These are phyloP conservation scores for Oreochromis tanganicae DNA, from an alignment of 2,113 vertebrate genomes.

Conservation along the genomic window DNA sequence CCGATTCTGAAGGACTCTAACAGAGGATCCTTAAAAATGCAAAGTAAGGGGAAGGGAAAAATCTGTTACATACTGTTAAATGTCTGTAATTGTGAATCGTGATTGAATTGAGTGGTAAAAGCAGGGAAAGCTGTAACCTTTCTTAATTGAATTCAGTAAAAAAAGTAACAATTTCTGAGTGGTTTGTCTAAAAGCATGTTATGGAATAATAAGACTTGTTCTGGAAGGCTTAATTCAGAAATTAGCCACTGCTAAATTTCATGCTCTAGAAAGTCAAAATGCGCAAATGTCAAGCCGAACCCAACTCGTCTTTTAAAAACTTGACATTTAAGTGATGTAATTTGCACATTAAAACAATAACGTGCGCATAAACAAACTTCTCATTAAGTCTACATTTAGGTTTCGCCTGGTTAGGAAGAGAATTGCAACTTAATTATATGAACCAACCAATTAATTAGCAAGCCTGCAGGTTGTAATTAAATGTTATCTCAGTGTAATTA, in stretches of 20 bases:
- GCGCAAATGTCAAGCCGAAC: background rate
- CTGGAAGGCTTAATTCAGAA: background rate
- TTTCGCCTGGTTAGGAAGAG: background rate
- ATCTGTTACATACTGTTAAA: background rate
- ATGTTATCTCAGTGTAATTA: slow-evolving; percentile 31
- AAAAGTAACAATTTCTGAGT: background rate
- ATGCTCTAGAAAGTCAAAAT: background rate
- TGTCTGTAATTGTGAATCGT: background rate
- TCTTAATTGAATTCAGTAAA: background rate
- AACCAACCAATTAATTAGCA: slow-evolving; percentile 32
- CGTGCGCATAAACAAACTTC: background rate
- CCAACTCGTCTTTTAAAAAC: background rate
- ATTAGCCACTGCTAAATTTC: background rate
- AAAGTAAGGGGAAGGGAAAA: background rate
- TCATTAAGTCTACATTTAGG: background rate
- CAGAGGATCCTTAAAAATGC: slow-evolving; percentile 1
- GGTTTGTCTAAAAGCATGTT: background rate
- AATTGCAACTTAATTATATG: slow-evolving; percentile 17
- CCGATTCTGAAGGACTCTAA: slow-evolving; percentile 3
- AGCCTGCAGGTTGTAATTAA: slow-evolving; percentile 26
- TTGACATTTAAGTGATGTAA: background rate
- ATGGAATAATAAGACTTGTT: background rate
- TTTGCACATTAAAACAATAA: background rate
- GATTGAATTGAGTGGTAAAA: background rate
- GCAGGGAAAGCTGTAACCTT: background rate